Conservation (phyloP, 2,888 invertebrate species). For the Trachelus stipa region DNA sequence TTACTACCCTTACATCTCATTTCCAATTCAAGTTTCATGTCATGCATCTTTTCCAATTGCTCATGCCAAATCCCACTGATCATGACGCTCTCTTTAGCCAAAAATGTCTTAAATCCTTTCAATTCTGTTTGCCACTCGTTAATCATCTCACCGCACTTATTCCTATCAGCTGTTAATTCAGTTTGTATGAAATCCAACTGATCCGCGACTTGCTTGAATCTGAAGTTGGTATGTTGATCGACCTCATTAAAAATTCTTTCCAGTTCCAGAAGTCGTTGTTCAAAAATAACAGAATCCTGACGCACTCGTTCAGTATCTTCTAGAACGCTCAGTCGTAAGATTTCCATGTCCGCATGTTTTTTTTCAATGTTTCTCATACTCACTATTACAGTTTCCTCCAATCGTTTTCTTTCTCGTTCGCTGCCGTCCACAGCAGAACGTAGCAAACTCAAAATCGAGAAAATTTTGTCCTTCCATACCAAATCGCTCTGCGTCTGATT, state of each 20-base stretch:
- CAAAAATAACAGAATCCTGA: conserved; percentile 17
- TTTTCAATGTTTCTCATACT: conserved; percentile 34
- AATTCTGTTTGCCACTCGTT: conserved; percentile 43
- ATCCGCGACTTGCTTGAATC: conserved; percentile 37
- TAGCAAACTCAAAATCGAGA: conserved; percentile 43
- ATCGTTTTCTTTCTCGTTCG: conserved; percentile 41
- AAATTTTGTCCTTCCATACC: conserved; percentile 49
- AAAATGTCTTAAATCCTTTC: conserved; percentile 58
- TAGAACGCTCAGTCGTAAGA: conserved; percentile 36
- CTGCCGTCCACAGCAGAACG: conserved; percentile 41
- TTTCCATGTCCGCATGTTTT: conserved; percentile 41
- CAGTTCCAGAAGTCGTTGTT: conserved; percentile 36
- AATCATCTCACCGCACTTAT: conserved; percentile 19
- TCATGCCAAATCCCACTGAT: conserved; percentile 63
- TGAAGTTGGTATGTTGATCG: conserved; percentile 36
- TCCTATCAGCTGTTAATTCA: conserved; percentile 30
- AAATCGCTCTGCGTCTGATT: conserved; percentile 44
- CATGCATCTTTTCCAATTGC: conserved; percentile 62
- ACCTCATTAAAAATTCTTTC: conserved; percentile 35
- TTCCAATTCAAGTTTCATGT: conserved; percentile 70
- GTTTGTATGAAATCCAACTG: conserved; percentile 32
- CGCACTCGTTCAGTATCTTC: conserved; percentile 35
- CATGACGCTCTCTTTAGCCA: conserved; percentile 61
- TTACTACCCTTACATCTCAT: conserved; percentile 66
- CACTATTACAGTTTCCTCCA: conserved; percentile 36